These are phyloP conservation scores for Aurelia sp. DNA, from an alignment of 30 jellyfish, hydroid and myxozoan species.

Conservation along the genomic window DNA sequence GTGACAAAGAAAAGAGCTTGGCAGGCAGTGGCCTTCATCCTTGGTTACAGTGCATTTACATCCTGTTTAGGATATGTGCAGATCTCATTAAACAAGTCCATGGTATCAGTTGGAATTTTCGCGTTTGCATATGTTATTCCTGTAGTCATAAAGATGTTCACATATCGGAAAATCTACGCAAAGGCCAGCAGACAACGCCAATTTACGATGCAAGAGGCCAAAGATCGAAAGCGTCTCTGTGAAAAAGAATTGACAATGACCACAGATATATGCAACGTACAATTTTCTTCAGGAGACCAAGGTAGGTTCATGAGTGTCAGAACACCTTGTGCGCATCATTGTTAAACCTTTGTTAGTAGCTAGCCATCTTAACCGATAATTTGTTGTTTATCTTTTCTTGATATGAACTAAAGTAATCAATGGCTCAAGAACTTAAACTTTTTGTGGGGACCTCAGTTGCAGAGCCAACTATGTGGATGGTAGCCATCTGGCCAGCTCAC, in stretches of 20 bases:
- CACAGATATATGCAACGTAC: not conserved
- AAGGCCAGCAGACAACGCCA: constrained; percentile 68
- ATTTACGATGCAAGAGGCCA: not conserved
- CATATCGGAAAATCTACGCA: constrained; percentile 58
- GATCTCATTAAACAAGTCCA: not conserved
- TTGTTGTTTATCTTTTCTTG: no score
- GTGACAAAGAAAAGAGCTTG: constrained; percentile 59
- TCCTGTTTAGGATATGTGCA: constrained; percentile 23
- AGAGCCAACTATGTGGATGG: no score
- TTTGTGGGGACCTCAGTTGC: no score
- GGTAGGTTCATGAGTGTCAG: not conserved
- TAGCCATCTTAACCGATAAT: no score
- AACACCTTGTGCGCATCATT: no score
- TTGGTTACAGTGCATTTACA: constrained; percentile 39
- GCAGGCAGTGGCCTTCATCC: constrained; percentile 1
- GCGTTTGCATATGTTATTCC: constrained; percentile 17
- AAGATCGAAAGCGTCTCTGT: constrained; percentile 20
- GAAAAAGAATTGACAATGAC: not conserved
- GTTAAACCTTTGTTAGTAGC: no score
- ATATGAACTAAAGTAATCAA: no score
- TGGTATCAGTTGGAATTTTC: not conserved
- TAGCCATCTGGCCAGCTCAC: no score
- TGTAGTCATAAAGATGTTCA: not conserved
- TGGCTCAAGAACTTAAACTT: no score
- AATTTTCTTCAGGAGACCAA: not conserved